A percentile compares a stretch with the other conserved stretches of the same genome.
Conservation (phyloP, 2,113 vertebrate genomes). For the Felis chaus region DNA sequence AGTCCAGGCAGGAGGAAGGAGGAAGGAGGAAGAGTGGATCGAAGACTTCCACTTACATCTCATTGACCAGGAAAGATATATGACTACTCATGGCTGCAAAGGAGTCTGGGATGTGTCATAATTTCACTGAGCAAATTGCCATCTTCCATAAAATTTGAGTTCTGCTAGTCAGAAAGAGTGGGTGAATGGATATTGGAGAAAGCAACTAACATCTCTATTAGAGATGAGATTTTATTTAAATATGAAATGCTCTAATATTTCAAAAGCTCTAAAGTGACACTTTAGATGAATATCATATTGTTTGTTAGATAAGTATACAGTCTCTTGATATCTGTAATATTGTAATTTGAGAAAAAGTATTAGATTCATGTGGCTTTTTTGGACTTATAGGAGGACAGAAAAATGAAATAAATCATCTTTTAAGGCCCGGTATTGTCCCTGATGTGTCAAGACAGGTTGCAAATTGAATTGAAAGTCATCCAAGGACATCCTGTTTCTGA, state of each 20-base stretch:
- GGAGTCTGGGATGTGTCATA: not conserved
- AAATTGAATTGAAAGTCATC: not conserved
- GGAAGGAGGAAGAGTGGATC: not conserved
- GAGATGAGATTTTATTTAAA: not conserved
- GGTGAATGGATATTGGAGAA: not conserved
- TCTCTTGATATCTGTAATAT: not conserved
- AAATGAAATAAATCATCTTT: not conserved
- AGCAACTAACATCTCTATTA: not conserved
- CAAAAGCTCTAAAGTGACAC: not conserved
- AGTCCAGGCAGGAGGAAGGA: not conserved
- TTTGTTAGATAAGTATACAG: not conserved
- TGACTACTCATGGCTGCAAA: not conserved
- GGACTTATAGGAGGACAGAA: not conserved
- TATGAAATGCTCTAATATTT: not conserved
- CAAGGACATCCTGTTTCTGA: not conserved
- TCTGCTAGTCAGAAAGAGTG: not conserved
- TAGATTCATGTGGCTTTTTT: not conserved
- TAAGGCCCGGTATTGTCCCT: not conserved
- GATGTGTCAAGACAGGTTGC: slow-evolving; percentile 12
- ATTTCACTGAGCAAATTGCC: not conserved
- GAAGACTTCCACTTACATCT: not conserved
- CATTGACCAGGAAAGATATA: not conserved
- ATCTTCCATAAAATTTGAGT: not conserved
- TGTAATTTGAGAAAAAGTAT: not conserved
- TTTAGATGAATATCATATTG: not conserved